Conservation (phyloP, 1,140 invertebrate species). For the Zaprionus taronus region DNA sequence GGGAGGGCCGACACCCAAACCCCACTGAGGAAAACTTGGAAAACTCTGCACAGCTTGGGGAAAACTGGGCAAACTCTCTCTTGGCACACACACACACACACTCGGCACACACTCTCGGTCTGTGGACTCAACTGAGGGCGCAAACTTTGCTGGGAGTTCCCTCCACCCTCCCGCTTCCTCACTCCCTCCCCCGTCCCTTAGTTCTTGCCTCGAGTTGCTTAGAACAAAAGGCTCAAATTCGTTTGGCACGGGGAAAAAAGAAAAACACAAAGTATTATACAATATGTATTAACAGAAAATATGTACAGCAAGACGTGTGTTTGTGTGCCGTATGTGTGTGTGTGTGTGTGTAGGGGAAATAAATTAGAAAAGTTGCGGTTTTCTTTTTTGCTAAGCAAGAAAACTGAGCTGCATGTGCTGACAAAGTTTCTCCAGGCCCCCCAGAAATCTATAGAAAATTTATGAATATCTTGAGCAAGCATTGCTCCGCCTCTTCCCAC, state of each 20-base stretch:
- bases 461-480: constrained; percentile 64
- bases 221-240: constrained; percentile 67
- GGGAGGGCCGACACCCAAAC: constrained; percentile 10
- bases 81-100: neutral
- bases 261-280: constrained; percentile 78
- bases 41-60: constrained; percentile 3
- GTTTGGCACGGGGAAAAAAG: constrained; percentile 43
- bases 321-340: neutral
- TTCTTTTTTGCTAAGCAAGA: constrained; percentile 34
- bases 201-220: constrained; percentile 33
- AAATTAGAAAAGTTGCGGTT: constrained; percentile 76
- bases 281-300: constrained; percentile 72
- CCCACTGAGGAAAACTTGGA: constrained; percentile 44
- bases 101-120: neutral
- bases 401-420: constrained; percentile 27
- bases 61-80: constrained; percentile 36
- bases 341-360: constrained; percentile 60
- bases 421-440: constrained; percentile 48
- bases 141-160: constrained; percentile 43
- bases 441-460: constrained; percentile 64
- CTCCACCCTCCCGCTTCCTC: constrained; percentile 29
- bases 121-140: constrained; percentile 6
- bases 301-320: constrained; percentile 25
- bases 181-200: constrained; percentile 5
- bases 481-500: neutral